Conservation (phyloP, 92 coral and sea anemone genomes). For the Palythoa grandiflora region DNA sequence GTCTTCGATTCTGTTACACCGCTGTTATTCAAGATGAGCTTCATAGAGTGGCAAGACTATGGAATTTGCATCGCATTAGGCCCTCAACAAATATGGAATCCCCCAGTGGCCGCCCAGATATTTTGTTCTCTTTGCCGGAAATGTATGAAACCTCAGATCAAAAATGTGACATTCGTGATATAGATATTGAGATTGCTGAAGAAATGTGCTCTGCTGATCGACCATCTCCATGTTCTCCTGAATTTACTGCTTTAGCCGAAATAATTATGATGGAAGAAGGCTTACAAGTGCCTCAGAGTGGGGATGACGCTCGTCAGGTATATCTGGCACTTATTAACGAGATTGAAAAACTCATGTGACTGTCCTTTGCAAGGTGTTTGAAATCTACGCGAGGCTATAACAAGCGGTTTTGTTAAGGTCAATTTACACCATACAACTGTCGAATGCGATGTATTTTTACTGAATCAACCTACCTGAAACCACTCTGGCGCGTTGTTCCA, state of each 20-base stretch:
- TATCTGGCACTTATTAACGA: slow-evolving; percentile 16
- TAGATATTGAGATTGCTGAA: slow-evolving; percentile 24
- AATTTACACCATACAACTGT: slow-evolving; percentile 2
- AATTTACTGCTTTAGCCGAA: slow-evolving; percentile 23
- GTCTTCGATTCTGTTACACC: no score
- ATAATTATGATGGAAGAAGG: slow-evolving; percentile 20
- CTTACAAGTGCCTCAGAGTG: slow-evolving; percentile 20
- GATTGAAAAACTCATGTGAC: slow-evolving; percentile 16
- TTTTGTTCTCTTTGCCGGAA: slow-evolving; percentile 7
- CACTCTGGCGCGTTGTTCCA: neutral
- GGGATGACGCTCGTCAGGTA: slow-evolving; percentile 14
- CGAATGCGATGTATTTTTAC: slow-evolving; percentile 5
- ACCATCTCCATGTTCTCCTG: slow-evolving; percentile 21
- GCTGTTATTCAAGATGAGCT: no score
- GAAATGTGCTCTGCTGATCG: slow-evolving; percentile 30
- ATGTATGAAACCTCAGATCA: slow-evolving; percentile 17
- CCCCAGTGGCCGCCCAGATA: slow-evolving; percentile 45
- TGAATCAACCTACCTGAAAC: neutral
- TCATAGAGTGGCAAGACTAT: no score
- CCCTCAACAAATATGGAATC: no score
- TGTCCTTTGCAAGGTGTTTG: slow-evolving; percentile 6
- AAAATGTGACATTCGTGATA: slow-evolving; percentile 7
- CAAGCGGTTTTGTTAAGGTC: slow-evolving; percentile 1
- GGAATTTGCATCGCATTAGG: no score
- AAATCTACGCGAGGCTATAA: slow-evolving; percentile 16